Base-by-base conservation (phyloP, 1,140 invertebrate genomes). In the Phortica variegata region DNA sequence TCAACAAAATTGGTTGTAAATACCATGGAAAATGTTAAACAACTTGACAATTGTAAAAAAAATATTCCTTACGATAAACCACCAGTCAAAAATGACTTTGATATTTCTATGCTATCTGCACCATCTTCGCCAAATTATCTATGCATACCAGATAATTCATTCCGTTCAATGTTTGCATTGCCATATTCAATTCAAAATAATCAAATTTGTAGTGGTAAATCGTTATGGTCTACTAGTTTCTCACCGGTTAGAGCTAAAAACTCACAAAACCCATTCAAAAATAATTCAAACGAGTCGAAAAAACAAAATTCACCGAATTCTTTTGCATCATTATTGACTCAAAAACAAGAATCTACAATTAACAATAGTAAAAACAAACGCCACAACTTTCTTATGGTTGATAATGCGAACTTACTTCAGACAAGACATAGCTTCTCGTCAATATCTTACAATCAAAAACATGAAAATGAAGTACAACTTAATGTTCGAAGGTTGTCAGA, bases 401-500 rank as follows among this genome's bases (percentile, higher is more conserved):
- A 37, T 10, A 58, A 55, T 47, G 46, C 57, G 0, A 56, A 54
- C 21, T 39, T 54, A 20, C 44, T 73, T 36, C 63, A 69, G 21
- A 52, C 60, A 13, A 58, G 71, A 32, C 71, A 74, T 20, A 74
- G 71, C 51, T 72, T 73, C 36, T 49, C 72, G 33, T 60, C 71
- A 31, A 43, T 65, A 36, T 65, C 71, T 6, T 40, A 58, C 56
- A 60, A n/a, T 55, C 54, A 10, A 54, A 26, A 47, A 19, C 18
- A 45, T 12, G 39, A 52, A 16, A 61, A 75, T 16, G 72, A 75
- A 45, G 37, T 75, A 5, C 68, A 65, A 33, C 46, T 74, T 8
- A 72, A 74, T 43, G 72, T 74, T 20, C 60, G 71, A 23, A 56
- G 72, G 20, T 36, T 75, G 5, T 72, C 72, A 4, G 71, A 74